A percentile compares a stretch with the other conserved stretches of the same genome.
These are phyloP conservation scores for Ctena decussata DNA, from an alignment of 2,888 invertebrate species.

Conservation along the genomic window DNA sequence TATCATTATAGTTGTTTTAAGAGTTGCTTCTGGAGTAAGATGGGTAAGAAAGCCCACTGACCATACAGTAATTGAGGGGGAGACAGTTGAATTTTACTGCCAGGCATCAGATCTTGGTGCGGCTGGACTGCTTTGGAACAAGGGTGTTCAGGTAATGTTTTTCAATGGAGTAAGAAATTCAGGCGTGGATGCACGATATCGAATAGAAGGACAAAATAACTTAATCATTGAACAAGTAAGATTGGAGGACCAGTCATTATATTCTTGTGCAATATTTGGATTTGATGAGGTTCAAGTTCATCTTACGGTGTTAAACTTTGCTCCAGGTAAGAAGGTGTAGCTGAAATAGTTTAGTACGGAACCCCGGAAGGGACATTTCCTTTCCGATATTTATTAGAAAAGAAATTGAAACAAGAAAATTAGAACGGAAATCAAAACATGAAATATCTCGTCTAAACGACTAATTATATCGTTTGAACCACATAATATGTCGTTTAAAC, in stretches of 20 bases:
- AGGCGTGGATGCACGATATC: constrained; percentile 48
- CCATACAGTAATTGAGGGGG: constrained; percentile 48
- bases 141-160: constrained; percentile 60
- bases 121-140: constrained; percentile 57
- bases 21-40: not conserved
- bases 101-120: not conserved
- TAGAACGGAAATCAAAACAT: too few relatives aligned
- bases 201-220: constrained; percentile 63
- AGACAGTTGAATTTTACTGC: constrained; percentile 63
- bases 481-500: too few relatives aligned
- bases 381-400: too few relatives aligned
- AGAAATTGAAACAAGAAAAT: too few relatives aligned
- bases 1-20: too few relatives aligned
- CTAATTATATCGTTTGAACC: too few relatives aligned
- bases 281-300: constrained; percentile 64
- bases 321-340: too few relatives aligned
- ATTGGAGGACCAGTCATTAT: constrained; percentile 66
- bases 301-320: constrained; percentile 69
- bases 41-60: constrained; percentile 50
- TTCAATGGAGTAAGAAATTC: constrained; percentile 45
- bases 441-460: too few relatives aligned
- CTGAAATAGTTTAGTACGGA: too few relatives aligned
- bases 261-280: constrained; percentile 66
- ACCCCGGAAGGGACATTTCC: too few relatives aligned
- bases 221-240: constrained; percentile 66